Evolutionary conservation across 2,113 vertebrate species (phyloP), one percentile per base, ranked within the genome.

Genomic region (Struthidea cinerea): DNA sequence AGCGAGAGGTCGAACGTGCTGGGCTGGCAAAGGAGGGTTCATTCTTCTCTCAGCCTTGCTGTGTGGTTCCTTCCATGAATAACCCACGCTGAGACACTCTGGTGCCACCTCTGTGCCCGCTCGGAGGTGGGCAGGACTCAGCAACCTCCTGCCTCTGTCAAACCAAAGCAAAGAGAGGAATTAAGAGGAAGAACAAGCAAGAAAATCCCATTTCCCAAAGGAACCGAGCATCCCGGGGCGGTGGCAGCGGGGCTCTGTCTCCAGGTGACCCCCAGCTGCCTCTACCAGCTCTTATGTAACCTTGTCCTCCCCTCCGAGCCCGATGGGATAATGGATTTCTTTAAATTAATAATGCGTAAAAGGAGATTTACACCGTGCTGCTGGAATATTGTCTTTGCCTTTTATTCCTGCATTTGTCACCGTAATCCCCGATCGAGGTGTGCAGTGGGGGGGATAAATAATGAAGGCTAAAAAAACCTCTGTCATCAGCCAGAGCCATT

Each of bases 331-430:
- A 98, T 98, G 97, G 98, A 95, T 95, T 98, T 90, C 97, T 97
- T 96, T 97, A 98, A 98, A 98, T 98, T 98, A 98, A 98, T 98
- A 98, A 98, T 92, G 98, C 95, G 97, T 92, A 97, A 97, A 97
- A 89, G 96, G 98, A 98, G 98, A 98, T 98, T 98, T 98, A 98
- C 98, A 92, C 95, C 30, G 37, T 84, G 11, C 52, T 61, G 96
- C 97, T 86, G 95, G 96, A 98, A 98, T 98, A 98, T 98, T 98
- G 98, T 98, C 97, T 98, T 94, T 97, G 97, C 97, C 96, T 98
- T 98, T 98, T 97, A 98, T 98, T 98, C 96, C 60, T 96, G 97
- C 98, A 95, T 98, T 98, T 98, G 97, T 98, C 98, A 98, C 97
- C 96, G 97, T 97, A 98, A 98, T 97, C 97, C 97, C 98, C 94